Evolutionary conservation across 2,888 invertebrate genomes (phyloP).

Genomic region (Ecliptopera silaceata): DNA sequence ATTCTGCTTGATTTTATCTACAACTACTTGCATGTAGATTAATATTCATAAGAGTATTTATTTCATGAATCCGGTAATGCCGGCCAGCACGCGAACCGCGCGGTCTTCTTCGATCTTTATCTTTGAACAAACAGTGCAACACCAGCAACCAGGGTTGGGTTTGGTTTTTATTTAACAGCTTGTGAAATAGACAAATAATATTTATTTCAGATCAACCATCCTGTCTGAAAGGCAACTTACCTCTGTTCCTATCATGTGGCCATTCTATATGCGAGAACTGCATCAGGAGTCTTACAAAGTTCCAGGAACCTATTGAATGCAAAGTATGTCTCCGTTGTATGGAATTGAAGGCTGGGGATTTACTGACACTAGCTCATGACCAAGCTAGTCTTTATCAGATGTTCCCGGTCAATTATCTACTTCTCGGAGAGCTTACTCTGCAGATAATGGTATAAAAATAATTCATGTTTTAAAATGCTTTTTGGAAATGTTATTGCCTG

Average conservation of each 20-base stretch:
- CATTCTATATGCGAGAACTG: conserved; percentile 88
- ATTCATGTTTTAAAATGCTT: too few species aligned
- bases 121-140: too few species aligned
- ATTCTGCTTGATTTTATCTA: too few species aligned
- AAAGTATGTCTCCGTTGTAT: conserved; percentile 69
- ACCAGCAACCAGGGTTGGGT: neutral
- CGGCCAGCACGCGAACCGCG: too few species aligned
- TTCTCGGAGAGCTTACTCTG: conserved; percentile 67
- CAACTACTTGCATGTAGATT: too few species aligned
- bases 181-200: neutral
- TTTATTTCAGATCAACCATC: conserved; percentile 45
- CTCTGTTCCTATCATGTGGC: conserved; percentile 85
- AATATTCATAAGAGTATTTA: too few species aligned
- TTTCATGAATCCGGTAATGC: too few species aligned
- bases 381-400: conserved; percentile 51
- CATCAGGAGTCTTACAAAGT: conserved; percentile 62
- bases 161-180: neutral
- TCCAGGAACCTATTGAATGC: conserved; percentile 74
- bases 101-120: too few species aligned
- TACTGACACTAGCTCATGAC: conserved; percentile 45
- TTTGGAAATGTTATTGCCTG: too few species aligned
- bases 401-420: conserved; percentile 65
- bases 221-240: conserved; percentile 62
- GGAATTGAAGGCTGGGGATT: conserved; percentile 45
- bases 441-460: conserved; percentile 38